phyloP scores from a whole-genome alignment of 1,140 invertebrate species.

The Drosophila orena region DNA sequence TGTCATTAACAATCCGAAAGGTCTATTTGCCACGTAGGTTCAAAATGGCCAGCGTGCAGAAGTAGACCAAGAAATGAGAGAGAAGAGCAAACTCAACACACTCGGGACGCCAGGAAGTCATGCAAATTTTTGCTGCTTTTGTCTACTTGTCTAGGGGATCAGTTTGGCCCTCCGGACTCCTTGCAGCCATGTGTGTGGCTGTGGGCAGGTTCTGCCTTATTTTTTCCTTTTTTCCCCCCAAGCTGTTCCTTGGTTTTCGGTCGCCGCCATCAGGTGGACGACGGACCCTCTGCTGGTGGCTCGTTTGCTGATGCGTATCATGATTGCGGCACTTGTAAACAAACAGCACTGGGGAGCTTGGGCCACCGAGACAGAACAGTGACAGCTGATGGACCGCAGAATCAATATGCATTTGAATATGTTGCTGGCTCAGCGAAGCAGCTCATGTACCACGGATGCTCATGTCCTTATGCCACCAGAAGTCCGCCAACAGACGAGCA shows the following conservation, averaged over 20 bases:
- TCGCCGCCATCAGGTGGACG: slow-evolving; percentile 57
- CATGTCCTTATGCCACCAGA: too few species aligned
- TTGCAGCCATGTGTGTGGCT: slow-evolving; percentile 29
- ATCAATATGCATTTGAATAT: slow-evolving; percentile 82
- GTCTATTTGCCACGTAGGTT: slow-evolving; percentile 34
- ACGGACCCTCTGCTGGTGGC: slow-evolving; percentile 45
- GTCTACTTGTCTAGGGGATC: slow-evolving; percentile 59
- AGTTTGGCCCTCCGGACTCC: slow-evolving; percentile 44
- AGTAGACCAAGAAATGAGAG: slow-evolving; percentile 16
- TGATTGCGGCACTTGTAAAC: slow-evolving; percentile 73
- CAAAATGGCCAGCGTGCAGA: slow-evolving; percentile 52
- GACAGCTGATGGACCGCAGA: slow-evolving; percentile 66
- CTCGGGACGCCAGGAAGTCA: slow-evolving; percentile 25
- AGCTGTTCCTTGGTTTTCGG: slow-evolving; percentile 31
- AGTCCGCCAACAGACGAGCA: slow-evolving; percentile 20
- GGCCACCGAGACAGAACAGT: slow-evolving; percentile 2
- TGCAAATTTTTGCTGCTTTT: slow-evolving; percentile 69
- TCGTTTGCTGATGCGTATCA: slow-evolving; percentile 71
- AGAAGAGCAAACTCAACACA: slow-evolving; percentile 24
- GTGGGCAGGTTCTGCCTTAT: background rate
- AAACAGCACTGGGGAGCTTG: slow-evolving; percentile 29
- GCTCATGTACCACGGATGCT: background rate
- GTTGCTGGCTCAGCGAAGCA: slow-evolving; percentile 15
- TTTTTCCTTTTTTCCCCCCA: slow-evolving; percentile 5
- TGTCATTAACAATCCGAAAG: slow-evolving; percentile 49